Percentiles rank a stretch among this genome's conserved stretches.
Conservation (phyloP, 2,797 vertebrate genomes). For the Megalops cyprinoides region DNA sequence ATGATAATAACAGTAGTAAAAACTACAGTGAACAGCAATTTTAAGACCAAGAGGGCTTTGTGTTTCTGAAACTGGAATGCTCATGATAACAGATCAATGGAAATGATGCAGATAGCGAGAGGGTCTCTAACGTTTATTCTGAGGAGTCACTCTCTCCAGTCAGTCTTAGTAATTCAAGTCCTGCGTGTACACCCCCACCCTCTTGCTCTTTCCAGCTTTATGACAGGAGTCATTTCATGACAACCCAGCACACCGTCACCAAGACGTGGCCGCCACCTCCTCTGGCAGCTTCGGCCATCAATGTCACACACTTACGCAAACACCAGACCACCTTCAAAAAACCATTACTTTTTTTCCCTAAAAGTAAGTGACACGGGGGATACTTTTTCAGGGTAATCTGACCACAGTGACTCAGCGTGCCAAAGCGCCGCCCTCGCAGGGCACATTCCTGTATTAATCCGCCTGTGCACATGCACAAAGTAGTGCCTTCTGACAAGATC, state of each 20-base stretch:
- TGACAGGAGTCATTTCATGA: conserved; percentile 63
- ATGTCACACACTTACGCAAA: conserved; percentile 63
- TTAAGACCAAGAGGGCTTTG: no score
- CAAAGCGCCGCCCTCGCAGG: conserved; percentile 52
- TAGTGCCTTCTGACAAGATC: conserved; percentile 53
- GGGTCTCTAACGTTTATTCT: conserved; percentile 49
- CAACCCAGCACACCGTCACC: conserved; percentile 59
- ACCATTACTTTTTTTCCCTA: conserved; percentile 68
- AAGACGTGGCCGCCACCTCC: conserved; percentile 27
- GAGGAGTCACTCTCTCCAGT: conserved; percentile 57
- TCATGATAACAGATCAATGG: conserved; percentile 37
- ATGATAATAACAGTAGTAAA: no score
- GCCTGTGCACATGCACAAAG: conserved; percentile 60
- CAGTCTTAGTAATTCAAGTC: no score
- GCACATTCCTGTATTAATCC: conserved; percentile 62
- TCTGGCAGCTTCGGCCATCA: conserved; percentile 41
- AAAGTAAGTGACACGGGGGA: conserved; percentile 19
- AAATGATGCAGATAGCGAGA: conserved; percentile 51
- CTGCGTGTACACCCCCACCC: conserved; percentile 66
- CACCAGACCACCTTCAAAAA: conserved; percentile 67
- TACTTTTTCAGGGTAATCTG: conserved; percentile 65
- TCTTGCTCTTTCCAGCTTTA: conserved; percentile 63
- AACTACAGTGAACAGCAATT: no score
- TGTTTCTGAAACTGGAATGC: no score
- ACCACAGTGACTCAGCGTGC: conserved; percentile 68